phyloP scores from a whole-genome alignment of 2,797 vertebrate genomes.

The Prunella strophiata region DNA sequence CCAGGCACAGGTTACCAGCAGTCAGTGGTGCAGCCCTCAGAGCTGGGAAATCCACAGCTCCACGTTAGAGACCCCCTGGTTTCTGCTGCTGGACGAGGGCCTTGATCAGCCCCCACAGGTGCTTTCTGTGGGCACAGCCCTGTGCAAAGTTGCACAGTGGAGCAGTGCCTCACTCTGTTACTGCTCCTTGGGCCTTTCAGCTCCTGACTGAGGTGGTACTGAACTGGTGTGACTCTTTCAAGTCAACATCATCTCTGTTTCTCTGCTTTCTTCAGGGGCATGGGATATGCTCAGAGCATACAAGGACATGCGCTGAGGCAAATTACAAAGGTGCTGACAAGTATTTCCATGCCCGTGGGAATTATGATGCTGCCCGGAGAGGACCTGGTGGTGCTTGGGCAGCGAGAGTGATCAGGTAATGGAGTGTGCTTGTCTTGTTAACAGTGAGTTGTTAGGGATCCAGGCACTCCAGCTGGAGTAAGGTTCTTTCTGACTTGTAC shows the following conservation, averaged over 20 bases:
- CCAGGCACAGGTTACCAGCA: background rate
- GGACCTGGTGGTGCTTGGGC: slow-evolving; percentile 62
- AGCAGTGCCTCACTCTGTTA: background rate
- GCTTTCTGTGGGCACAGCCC: background rate
- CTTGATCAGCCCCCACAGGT: background rate
- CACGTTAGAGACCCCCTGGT: rapidly evolving
- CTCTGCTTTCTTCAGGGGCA: slow-evolving; percentile 11
- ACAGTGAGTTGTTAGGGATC: background rate
- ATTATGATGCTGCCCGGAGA: slow-evolving; percentile 54
- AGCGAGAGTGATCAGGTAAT: slow-evolving; percentile 55
- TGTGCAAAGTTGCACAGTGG: background rate
- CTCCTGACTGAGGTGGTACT: background rate
- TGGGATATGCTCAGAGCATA: slow-evolving; percentile 49
- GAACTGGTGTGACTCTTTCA: background rate
- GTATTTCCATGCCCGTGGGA: slow-evolving; percentile 70
- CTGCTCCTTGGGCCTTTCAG: background rate
- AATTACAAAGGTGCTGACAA: slow-evolving; percentile 41
- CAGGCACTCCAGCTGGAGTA: too few relatives aligned
- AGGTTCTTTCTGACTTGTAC: background rate
- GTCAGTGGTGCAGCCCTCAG: rapidly evolving
- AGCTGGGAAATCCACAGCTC: background rate
- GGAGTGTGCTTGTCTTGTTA: background rate
- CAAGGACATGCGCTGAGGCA: slow-evolving; percentile 9
- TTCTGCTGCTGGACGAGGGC: background rate
- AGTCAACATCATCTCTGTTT: background rate